Conservation (phyloP, 2,888 invertebrate genomes). For the Thereva unica region DNA sequence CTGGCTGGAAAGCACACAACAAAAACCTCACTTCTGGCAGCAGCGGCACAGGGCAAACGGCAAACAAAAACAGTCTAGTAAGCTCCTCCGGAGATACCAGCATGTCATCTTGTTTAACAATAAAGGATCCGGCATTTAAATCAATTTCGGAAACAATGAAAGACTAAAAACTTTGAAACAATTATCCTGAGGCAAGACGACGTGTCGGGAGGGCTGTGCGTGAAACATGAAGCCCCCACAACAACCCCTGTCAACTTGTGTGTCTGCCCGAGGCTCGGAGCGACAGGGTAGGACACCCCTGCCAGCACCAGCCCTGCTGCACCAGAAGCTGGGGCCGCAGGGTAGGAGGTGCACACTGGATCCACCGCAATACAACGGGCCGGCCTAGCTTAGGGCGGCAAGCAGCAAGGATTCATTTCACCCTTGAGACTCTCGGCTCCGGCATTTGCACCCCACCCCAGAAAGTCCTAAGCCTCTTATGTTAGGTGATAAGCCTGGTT, state of each 20-base stretch:
- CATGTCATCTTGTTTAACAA: conserved; percentile 37
- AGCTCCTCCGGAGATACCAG: conserved; percentile 20
- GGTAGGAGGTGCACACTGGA: no score
- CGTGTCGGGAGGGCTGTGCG: conserved; percentile 1
- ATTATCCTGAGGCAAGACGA: conserved; percentile 23
- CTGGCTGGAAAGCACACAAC: no score
- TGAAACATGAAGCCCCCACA: conserved; percentile 6
- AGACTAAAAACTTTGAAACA: conserved; percentile 36
- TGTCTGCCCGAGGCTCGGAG: background rate
- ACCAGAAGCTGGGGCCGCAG: no score
- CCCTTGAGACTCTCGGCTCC: no score
- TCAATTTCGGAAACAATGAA: conserved; percentile 29
- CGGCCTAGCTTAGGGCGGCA: no score
- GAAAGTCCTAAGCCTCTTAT: conserved; percentile 37
- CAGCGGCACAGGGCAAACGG: background rate
- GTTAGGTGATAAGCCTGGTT: conserved; percentile 39
- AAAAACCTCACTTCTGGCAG: no score
- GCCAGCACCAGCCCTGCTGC: background rate
- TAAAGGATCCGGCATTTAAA: conserved; percentile 35
- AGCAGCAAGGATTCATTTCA: no score
- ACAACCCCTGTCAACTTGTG: background rate
- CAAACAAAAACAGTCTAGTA: conserved; percentile 10
- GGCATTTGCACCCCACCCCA: conserved; percentile 2
- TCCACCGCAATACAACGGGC: no score
- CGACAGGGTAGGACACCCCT: background rate